Base-by-base conservation (phyloP, 2,113 vertebrate genomes). In the Thunnus thynnus region DNA sequence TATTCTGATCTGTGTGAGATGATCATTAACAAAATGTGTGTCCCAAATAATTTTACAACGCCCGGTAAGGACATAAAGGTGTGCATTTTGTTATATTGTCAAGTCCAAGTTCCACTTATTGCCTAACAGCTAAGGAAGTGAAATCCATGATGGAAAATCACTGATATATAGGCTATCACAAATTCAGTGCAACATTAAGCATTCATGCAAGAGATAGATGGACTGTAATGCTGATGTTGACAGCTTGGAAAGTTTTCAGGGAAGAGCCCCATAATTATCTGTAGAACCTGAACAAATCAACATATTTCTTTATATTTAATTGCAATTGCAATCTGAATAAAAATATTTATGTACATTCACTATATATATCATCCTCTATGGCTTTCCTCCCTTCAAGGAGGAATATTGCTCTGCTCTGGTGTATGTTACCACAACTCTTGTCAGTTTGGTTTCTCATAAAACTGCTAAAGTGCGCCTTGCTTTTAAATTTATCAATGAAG, bases 21-120 rank as follows among this genome's bases (percentile, higher is more conserved):
- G 63, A 88, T 86, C 81, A 85, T 92, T 90, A 87, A 88, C 75
- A 55, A 83, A 78, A 78, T 71, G 63, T 76, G 13, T 51, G 58
- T 74, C 32, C 63, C 52, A 82, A 85, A 79, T 83, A 2, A 47
- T 79, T 86, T 84, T 75, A 84, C 22, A 18, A 78, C 32, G 27
- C 14, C 36, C 13, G 32, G 14, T 10, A 32, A 76, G 44, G 69
- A 0, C 46, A 44, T 69, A 11, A 75, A 84, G n/a, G 22, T 75
- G 64, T 64, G 51, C 16, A 4, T 51, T 17, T 61, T 56, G 62
- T 62, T 64, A 13, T 58, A 51, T 27, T 66, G 57, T n/a, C 51
- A 44, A 3, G n/a, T 62, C 54, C 54, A 83, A 18, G 17, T 62
- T 83, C 13, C 14, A 8, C 25, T 30, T 67, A 14, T 30, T 80